phyloP scores from a whole-genome alignment of 2,113 vertebrate genomes.

The Perca fluviatilis region DNA sequence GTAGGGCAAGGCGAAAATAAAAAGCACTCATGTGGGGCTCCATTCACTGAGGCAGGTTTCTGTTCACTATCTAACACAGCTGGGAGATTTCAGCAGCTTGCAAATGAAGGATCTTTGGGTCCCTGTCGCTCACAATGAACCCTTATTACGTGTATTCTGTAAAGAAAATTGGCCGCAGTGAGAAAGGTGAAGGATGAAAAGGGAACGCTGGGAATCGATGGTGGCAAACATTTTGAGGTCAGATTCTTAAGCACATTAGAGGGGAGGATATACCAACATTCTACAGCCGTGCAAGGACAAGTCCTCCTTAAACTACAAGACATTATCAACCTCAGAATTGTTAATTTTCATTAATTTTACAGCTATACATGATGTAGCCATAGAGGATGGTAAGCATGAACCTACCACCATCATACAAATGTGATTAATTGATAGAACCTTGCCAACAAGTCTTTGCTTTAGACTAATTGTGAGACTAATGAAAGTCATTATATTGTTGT shows the following conservation, averaged over 20 bases:
- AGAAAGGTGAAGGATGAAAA: constrained; percentile 22
- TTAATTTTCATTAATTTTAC: background rate
- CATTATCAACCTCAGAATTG: too few relatives aligned
- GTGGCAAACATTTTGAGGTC: constrained; percentile 18
- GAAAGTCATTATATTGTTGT: too few relatives aligned
- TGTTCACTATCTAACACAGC: constrained; percentile 10
- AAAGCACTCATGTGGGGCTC: constrained; percentile 26
- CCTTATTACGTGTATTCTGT: constrained; percentile 41
- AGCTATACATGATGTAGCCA: background rate
- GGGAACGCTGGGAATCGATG: constrained; percentile 1
- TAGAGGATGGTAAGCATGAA: background rate
- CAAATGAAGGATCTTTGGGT: constrained; percentile 44
- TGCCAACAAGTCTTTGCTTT: background rate
- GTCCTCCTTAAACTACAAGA: background rate
- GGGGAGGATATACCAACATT: background rate
- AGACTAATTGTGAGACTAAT: too few relatives aligned
- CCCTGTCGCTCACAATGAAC: constrained; percentile 29
- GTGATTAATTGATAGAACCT: background rate
- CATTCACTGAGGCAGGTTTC: constrained; percentile 29
- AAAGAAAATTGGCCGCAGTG: constrained; percentile 42
- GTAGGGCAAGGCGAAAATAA: constrained; percentile 66
- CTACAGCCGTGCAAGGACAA: background rate
- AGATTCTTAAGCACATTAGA: constrained; percentile 1
- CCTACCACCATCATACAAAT: background rate
- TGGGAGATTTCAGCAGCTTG: constrained; percentile 41